phyloP scores from a whole-genome alignment of 1,140 invertebrate species.

The Parapsyche elsis region DNA sequence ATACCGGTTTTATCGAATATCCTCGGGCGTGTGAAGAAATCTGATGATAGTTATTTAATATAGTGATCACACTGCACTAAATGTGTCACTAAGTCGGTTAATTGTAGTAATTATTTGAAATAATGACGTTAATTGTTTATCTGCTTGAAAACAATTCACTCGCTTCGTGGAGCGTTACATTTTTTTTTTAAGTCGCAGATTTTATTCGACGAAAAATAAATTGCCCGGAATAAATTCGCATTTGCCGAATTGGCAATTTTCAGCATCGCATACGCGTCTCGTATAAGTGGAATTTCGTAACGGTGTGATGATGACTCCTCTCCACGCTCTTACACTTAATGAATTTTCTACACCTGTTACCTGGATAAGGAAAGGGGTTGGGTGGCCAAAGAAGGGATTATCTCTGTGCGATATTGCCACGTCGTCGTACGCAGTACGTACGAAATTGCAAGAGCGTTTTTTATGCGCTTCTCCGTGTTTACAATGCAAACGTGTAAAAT shows the following conservation, averaged over 20 bases:
- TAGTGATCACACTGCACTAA: too few species aligned
- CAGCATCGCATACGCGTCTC: background rate
- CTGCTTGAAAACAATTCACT: too few species aligned
- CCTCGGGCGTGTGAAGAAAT: too few species aligned
- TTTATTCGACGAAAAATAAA: too few species aligned
- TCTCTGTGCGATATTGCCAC: slow-evolving; percentile 1
- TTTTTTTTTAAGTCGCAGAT: too few species aligned
- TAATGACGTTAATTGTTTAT: too few species aligned
- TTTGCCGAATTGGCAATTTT: background rate
- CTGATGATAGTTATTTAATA: too few species aligned
- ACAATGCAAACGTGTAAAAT: background rate
- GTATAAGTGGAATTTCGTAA: background rate
- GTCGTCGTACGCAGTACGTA: background rate
- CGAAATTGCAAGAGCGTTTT: slow-evolving; percentile 13
- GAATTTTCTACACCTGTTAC: slow-evolving; percentile 23
- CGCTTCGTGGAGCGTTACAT: too few species aligned
- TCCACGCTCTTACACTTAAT: slow-evolving; percentile 1
- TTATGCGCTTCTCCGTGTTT: background rate
- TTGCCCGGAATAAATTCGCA: too few species aligned
- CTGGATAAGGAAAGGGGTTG: slow-evolving; percentile 6
- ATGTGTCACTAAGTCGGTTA: too few species aligned
- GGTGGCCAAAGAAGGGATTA: background rate
- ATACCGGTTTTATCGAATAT: too few species aligned
- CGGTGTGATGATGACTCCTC: slow-evolving; percentile 5
- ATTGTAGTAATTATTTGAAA: too few species aligned